Evolutionary conservation across 2,113 vertebrate genomes (phyloP).

Genomic region (Eleginops maclovinus): DNA sequence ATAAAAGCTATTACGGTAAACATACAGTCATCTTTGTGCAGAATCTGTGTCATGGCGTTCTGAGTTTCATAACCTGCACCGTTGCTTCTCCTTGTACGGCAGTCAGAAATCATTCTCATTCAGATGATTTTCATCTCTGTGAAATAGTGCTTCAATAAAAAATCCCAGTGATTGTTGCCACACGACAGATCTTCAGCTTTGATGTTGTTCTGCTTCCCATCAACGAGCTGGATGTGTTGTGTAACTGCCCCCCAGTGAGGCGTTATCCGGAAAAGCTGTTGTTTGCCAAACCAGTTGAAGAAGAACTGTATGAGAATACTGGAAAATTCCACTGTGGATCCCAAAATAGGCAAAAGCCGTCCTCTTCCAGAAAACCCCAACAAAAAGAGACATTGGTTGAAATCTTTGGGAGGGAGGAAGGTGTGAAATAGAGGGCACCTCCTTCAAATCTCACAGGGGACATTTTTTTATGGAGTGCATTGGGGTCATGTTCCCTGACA

Average conservation of each 20-base stretch:
- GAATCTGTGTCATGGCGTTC: not conserved
- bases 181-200: slow-evolving; percentile 14
- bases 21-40: not conserved
- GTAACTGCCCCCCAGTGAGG: slow-evolving; percentile 24
- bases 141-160: slow-evolving; percentile 41
- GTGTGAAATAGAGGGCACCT: slow-evolving; percentile 29
- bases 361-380: slow-evolving; percentile 9
- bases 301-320: slow-evolving; percentile 41
- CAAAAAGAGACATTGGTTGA: slow-evolving; percentile 26
- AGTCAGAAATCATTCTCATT: not conserved
- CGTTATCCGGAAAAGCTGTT: slow-evolving; percentile 1
- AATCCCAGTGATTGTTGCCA: slow-evolving; percentile 7
- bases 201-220: slow-evolving; percentile 22
- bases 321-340: slow-evolving; percentile 14
- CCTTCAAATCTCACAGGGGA: slow-evolving; percentile 35
- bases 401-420: slow-evolving; percentile 5
- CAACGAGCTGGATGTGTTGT: slow-evolving; percentile 17
- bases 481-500: slow-evolving; percentile 16
- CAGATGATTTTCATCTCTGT: not conserved
- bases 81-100: slow-evolving; percentile 31
- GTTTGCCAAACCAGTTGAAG: not conserved
- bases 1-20: no score
- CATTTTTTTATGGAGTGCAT: not conserved
- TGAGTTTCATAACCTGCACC: slow-evolving; percentile 18
- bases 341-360: slow-evolving; percentile 62